These are phyloP conservation scores for Tetragonisca angustula DNA, from an alignment of 2,888 invertebrate genomes.

Conservation along the genomic window DNA sequence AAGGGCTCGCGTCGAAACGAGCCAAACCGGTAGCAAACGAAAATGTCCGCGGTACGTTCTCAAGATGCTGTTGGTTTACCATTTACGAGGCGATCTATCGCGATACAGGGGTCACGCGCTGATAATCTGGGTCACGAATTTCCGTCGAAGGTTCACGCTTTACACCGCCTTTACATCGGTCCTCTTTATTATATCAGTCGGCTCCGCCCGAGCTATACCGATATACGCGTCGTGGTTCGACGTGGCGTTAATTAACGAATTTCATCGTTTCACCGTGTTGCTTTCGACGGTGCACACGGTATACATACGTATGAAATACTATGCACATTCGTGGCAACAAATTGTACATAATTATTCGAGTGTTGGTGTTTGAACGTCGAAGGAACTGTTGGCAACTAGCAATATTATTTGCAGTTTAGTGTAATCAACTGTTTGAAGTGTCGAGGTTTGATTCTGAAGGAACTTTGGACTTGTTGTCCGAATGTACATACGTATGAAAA, in stretches of 20 bases:
- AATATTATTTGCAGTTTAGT: not conserved
- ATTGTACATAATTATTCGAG: not conserved
- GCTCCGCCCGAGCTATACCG: constrained; percentile 7
- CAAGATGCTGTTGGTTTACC: constrained; percentile 28
- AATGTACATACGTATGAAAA: not conserved
- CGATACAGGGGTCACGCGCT: constrained; percentile 52
- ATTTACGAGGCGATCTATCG: constrained; percentile 30
- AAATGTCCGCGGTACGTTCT: constrained; percentile 26
- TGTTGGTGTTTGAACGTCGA: not conserved
- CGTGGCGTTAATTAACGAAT: constrained; percentile 42
- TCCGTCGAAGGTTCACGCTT: constrained; percentile 50
- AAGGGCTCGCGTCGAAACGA: constrained; percentile 9
- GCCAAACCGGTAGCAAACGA: not conserved
- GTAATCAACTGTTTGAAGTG: not conserved
- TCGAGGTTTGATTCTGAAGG: not conserved
- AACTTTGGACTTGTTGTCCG: not conserved
- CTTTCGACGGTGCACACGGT: not conserved
- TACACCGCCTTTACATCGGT: constrained; percentile 41
- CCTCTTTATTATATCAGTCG: constrained; percentile 35
- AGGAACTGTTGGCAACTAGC: not conserved
- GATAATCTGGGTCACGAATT: constrained; percentile 67
- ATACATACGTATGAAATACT: not conserved
- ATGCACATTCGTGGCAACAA: not conserved
- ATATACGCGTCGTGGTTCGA: not conserved
- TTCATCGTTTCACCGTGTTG: constrained; percentile 28